phyloP scores from a whole-genome alignment of 2,888 invertebrate species.

The Rotaria magnacalcarata region DNA sequence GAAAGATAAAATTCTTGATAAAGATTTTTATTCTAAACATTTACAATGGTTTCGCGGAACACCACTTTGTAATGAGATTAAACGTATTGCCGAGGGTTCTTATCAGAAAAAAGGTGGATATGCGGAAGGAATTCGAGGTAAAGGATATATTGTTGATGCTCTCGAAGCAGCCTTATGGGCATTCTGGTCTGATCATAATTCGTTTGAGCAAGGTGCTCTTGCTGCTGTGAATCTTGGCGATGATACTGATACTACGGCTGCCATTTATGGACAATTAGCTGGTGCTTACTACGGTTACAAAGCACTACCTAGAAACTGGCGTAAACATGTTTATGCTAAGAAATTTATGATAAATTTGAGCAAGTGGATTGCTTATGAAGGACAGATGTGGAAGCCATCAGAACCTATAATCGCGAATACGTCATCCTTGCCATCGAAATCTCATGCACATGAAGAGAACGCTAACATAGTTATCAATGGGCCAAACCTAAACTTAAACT shows the following conservation, averaged over 20 bases:
- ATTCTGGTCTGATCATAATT: background rate
- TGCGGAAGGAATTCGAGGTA: background rate
- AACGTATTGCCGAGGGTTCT: background rate
- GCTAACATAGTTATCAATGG: too few relatives aligned
- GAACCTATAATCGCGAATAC: background rate
- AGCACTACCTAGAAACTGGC: background rate
- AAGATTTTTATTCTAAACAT: background rate
- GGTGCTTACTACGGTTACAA: background rate
- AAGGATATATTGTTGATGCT: background rate
- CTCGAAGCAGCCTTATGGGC: conserved; percentile 10
- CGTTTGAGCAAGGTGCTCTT: background rate
- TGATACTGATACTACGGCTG: conserved; percentile 24
- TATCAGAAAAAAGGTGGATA: background rate
- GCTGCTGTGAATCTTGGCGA: background rate
- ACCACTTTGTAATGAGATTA: background rate
- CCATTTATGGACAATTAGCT: conserved; percentile 3
- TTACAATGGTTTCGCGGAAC: background rate
- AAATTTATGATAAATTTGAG: background rate
- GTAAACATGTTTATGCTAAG: background rate
- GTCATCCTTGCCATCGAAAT: too few relatives aligned
- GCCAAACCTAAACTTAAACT: too few relatives aligned
- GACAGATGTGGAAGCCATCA: background rate
- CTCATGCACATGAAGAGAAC: too few relatives aligned
- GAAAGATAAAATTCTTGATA: background rate
- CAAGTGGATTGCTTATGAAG: background rate